Evolutionary conservation across 2,113 vertebrate genomes (phyloP), one percentile per base, ranked within the genome.

Genomic region (Conger conger): DNA sequence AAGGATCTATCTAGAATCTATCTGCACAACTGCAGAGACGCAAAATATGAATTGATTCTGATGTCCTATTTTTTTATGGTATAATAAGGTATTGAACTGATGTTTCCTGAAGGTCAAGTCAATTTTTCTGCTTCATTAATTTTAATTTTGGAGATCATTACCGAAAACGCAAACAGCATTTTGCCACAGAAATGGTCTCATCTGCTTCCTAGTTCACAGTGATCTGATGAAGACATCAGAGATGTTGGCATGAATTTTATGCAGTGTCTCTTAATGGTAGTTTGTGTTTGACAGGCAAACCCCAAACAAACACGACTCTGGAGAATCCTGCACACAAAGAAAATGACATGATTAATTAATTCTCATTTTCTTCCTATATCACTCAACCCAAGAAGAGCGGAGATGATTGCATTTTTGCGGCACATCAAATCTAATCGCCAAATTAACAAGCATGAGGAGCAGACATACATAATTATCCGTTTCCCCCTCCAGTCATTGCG

Each of bases 81-180:
- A 63, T 63, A 91, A 92, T 90, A 81, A 91, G 91, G 87, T 90
- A 91, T 87, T 93, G 91, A 85, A 87, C 87, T 90, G 90, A 88
- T 90, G 90, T 89, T 89, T 88, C 85, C 89, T 80, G 85, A 90
- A 92, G 89, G 89, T 86, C 87, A 87, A 89, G 89, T 92, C 89
- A 89, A 89, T 92, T 93, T 89, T 92, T 87, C 89, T 88, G 91
- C 91, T 90, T 93, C 91, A 86, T 93, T 93, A 93, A 90, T 93
- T 94, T 94, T 91, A 92, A 93, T 93, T 92, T 92, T 86, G 85
- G 87, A 92, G 87, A 89, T 93, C 94, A 95, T 94, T 92, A 95
- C 90, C 89, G 84, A 84, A 82, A 93, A 92, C 93, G 92, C 90
- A 93, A 92, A 93, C 86, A n/a, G 73, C 82, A 80, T 57, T 27